Base-by-base conservation (phyloP, 2,113 vertebrate species). In the Maccullochella peelii region DNA sequence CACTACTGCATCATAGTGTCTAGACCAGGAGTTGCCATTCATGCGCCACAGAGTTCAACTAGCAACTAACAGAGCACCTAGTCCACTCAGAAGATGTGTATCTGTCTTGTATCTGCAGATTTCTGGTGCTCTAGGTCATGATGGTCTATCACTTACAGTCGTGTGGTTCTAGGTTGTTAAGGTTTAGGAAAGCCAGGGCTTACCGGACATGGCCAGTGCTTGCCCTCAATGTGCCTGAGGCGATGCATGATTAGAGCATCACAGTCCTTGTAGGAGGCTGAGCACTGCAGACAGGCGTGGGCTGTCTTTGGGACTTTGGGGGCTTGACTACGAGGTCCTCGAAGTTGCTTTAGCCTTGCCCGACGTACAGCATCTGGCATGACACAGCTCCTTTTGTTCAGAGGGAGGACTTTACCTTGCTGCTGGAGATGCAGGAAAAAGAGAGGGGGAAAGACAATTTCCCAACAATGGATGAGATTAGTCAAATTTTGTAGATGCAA, bases 201-300 rank as follows among this genome's bases (percentile, higher is more conserved):
- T 94, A 96, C 96, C 88, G 84, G 95, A 78, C 96, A 96, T 6
- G 95, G 95, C 96, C 96, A 96, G 91, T 96, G 95, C 80, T 96
- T 96, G 65, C 96, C 96, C 86, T 95, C 93, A 0, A 95, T 90
- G 91, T 96, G 96, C 82, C 94, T 91, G 65, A 96, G 93, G 40
- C 91, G 94, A 82, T 96, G 96, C 94, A 96, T 95, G 81, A 95
- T 93, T 15, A 96, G 94, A 25, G 94, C 86, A 8, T 96, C 95
- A 7, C 96, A 96, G 90, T 95, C 94, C 80, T 85, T 91, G 90
- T 95, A 95, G 55, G 93, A 70, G 50, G 91, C 67, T 1, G 91
- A 47, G 82, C 96, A 96, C 91, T 96, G 91, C 73, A 85, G 77
- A 61, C 96, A 96, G 68, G 89, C 21, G 10, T 96, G 96, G 27